Base-by-base conservation (phyloP, 1,140 invertebrate species). In the Phenacoccus solenopsis region DNA sequence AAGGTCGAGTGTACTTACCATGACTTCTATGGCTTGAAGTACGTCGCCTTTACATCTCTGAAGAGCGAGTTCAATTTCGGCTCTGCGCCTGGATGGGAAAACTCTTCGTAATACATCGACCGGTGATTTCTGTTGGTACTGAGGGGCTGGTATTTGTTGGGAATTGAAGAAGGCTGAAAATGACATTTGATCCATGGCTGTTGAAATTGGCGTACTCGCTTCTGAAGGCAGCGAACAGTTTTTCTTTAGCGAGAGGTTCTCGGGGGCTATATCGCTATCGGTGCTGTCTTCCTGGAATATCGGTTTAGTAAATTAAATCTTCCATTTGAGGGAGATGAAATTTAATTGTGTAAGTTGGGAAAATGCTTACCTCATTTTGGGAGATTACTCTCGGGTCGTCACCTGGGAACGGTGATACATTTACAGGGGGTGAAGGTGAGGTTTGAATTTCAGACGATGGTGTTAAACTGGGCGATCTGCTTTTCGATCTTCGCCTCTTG, bases 21-120 rank as follows among this genome's bases (percentile, higher is more conserved):
- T 85, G 64, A 90, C 85, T 76, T 96, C 93, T 84, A 96, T 95
- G 0, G 93, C 91, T 74, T 91, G 88, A 0, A 95, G 85, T 0
- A 94, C 88, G 76, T 96, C 92, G 0, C 93, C 91, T 79, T 87
- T 86, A 80, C 80, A 85, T 70, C 84, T 81, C 69, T 85, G 83
- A 1, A 96, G 81, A 61, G 92, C 84, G 5, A 88, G 84, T 77
- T 95, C 92, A 0, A 96, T 89, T 72, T 94, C 90, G 24, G 84
- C 85, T 27, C 90, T 82, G 74, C 91, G 87, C 74, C 90, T 86
- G 72, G 87, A 87, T 0, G 93, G 93, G 77, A 96, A 96, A 0
- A 96, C 90, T 57, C 86, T 80, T 67, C 88, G 79, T 9, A 93
- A 80, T 13, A 90, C 86, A 76, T 92, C 90, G 2, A 91, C 82